Evolutionary conservation across 2,797 vertebrate genomes (phyloP), one percentile per base, ranked within the genome.

Genomic region (Pelochelys cantorii): DNA sequence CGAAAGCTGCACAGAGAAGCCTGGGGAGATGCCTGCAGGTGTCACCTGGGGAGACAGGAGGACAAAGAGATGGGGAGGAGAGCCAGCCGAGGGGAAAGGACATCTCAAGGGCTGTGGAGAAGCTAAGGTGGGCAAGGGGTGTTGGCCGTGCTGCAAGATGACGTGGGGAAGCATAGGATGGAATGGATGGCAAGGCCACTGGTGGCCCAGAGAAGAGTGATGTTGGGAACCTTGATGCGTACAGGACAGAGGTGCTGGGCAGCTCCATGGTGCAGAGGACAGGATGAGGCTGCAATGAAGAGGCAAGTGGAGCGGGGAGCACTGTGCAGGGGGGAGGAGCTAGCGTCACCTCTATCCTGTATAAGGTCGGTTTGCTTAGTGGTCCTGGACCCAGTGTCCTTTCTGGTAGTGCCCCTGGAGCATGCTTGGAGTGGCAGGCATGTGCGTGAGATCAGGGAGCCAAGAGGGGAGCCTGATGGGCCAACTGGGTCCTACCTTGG

Each of bases 401-500:
- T 25, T 52, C 55, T 20, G 22, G 18, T 5, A 22, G 68, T 23
- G 68, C 18, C n/a, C 65, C 68, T 12, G 11, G 68, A 22, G 18
- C 31, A 14, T 11, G 20, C 79, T 55, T 55, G 42, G 54, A 23
- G 11, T 7, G 18, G 29, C 31, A 81, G 31, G 31, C 42, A 34
- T 22, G 81, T 62, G 55, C 22, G 23, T 56, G 29, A 53, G 55
- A 23, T 27, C 29, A 37, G 42, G 74, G 25, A 57, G 74, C 23
- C 15, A 12, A 27, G 12, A 5, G 4, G 25, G 27, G 14, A 14
- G 68, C 34, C n/a, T 10, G 17, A 52, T 20, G 4, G 53, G n/a
- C 53, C 18, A 5, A 1, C 3, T 0, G 81, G 55, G 48, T 83
- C 97, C 93, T 97, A 99, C 99, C 99, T 98, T 99, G 99, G 96